Percentiles rank a stretch among this genome's conserved stretches.
These are phyloP conservation scores for Neoseiulus cucumeris DNA, from an alignment of 1,140 invertebrate genomes.

Conservation along the genomic window DNA sequence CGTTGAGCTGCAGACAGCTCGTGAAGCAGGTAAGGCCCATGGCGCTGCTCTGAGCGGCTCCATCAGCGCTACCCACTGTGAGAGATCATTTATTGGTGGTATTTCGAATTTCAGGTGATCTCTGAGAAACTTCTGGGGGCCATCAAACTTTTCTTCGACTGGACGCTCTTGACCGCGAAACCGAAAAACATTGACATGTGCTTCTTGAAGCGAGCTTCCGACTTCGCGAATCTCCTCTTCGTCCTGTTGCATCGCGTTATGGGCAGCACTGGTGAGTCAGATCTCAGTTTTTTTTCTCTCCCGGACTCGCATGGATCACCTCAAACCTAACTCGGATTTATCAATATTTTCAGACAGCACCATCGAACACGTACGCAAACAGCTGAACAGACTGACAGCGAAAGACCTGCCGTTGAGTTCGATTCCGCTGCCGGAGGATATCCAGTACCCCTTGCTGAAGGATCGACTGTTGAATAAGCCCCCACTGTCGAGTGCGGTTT, in stretches of 20 bases:
- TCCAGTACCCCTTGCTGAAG: too few species aligned
- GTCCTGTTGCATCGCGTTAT: neutral
- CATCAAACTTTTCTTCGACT: neutral
- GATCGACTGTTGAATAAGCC: too few species aligned
- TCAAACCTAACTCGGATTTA: too few species aligned
- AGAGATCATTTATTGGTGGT: too few species aligned
- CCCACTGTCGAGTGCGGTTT: too few species aligned
- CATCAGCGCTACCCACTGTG: too few species aligned
- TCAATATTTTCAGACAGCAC: neutral
- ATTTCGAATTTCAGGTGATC: neutral
- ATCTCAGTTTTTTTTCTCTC: too few species aligned
- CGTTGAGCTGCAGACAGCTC: constrained; percentile 4
- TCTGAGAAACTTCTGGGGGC: neutral
- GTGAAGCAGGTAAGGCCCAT: neutral
- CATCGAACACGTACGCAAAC: neutral
- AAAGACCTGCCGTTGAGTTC: too few species aligned
- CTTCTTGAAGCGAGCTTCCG: neutral
- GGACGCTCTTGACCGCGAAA: neutral
- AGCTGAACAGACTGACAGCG: neutral
- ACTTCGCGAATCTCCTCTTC: neutral
- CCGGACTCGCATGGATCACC: too few species aligned
- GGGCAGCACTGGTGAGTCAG: neutral
- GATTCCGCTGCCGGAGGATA: too few species aligned
- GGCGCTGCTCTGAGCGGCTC: too few species aligned
- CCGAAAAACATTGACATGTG: neutral